Percentiles rank a stretch among this genome's conserved stretches.
Conservation (phyloP, 2,888 invertebrate genomes). For the Allophyes oxyacanthae region DNA sequence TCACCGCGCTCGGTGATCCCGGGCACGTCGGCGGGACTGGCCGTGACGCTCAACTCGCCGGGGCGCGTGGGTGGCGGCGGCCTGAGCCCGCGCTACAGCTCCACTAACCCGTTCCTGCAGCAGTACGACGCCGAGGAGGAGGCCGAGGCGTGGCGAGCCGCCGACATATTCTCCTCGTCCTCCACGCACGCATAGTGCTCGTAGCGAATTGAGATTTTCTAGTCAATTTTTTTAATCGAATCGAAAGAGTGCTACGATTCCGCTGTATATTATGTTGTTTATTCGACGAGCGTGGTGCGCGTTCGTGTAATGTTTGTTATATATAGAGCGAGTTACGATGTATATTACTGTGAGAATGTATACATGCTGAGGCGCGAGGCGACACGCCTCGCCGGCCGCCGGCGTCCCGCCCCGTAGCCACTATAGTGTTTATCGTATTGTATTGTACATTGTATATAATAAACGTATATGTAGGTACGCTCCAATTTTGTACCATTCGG, state of each 20-base stretch:
- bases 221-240: slow-evolving; percentile 88
- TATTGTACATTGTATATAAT: slow-evolving; percentile 88
- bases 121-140: slow-evolving; percentile 87
- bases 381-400: slow-evolving; percentile 73
- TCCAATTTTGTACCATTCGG: slow-evolving; percentile 81
- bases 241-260: slow-evolving; percentile 87
- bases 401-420: slow-evolving; percentile 77
- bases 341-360: slow-evolving; percentile 88
- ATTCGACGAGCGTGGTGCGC: slow-evolving; percentile 81
- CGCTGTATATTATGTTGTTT: slow-evolving; percentile 86
- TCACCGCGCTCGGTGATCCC: slow-evolving; percentile 80
- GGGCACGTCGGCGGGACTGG: slow-evolving; percentile 90
- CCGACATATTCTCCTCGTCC: slow-evolving; percentile 84
- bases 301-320: slow-evolving; percentile 83
- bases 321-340: slow-evolving; percentile 87
- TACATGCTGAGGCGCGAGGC: slow-evolving; percentile 79
- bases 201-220: slow-evolving; percentile 87
- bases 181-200: slow-evolving; percentile 86
- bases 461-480: slow-evolving; percentile 84
- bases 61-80: slow-evolving; percentile 55
- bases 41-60: slow-evolving; percentile 88
- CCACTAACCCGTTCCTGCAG: slow-evolving; percentile 91
- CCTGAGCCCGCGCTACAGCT: slow-evolving; percentile 81
- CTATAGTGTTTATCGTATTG: slow-evolving; percentile 82
- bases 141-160: slow-evolving; percentile 85